These are phyloP conservation scores for Cydia pomonella DNA, from an alignment of 1,140 invertebrate species.

Conservation along the genomic window DNA sequence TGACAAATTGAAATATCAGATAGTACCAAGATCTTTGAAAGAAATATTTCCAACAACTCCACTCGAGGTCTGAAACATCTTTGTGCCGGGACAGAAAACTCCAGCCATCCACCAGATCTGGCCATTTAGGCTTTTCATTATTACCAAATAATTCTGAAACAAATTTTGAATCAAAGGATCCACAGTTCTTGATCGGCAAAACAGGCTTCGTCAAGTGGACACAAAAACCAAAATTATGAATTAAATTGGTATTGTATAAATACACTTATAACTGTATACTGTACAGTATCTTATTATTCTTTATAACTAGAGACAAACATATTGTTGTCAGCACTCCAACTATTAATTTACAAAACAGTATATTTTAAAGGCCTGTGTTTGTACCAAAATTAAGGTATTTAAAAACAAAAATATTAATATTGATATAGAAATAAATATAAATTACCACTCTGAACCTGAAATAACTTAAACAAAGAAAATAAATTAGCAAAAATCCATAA, in stretches of 20 bases:
- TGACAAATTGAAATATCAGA: slow-evolving; percentile 62
- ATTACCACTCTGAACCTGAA: slow-evolving; percentile 35
- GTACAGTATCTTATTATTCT: too few species aligned
- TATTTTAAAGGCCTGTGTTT: too few species aligned
- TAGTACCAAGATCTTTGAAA: slow-evolving; percentile 61
- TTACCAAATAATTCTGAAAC: slow-evolving; percentile 61
- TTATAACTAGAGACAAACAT: too few species aligned
- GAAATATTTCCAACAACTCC: slow-evolving; percentile 75
- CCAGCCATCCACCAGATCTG: slow-evolving; percentile 72
- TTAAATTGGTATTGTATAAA: neutral
- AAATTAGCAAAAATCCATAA: slow-evolving; percentile 69
- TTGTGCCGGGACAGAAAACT: slow-evolving; percentile 55
- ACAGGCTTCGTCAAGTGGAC: too few species aligned
- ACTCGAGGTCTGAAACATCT: slow-evolving; percentile 78
- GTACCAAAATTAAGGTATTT: too few species aligned
- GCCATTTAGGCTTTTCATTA: slow-evolving; percentile 40
- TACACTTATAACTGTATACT: too few species aligned
- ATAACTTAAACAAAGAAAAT: slow-evolving; percentile 65
- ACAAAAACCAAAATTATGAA: neutral
- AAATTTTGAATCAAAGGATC: slow-evolving; percentile 30
- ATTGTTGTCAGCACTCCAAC: too few species aligned
- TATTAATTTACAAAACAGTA: too few species aligned
- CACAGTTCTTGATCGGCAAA: too few species aligned
- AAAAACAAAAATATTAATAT: neutral
- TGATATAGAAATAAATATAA: neutral